Evolutionary conservation across 2,797 vertebrate species (phyloP).

Genomic region (Tangara arthus): DNA sequence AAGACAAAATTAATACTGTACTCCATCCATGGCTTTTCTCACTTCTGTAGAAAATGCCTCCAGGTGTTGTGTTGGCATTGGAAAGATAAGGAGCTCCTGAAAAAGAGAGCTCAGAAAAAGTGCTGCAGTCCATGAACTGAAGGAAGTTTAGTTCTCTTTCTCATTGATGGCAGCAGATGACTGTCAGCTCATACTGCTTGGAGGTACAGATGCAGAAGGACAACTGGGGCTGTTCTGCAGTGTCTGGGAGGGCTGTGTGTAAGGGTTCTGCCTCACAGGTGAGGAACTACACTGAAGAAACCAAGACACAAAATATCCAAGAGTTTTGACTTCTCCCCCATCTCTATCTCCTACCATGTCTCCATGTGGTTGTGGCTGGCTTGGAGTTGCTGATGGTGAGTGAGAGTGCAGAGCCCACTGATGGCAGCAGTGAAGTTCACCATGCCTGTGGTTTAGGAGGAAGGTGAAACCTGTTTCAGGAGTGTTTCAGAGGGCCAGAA

Average conservation of each 20-base stretch:
- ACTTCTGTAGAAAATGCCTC: not conserved
- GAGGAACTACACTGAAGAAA: not conserved
- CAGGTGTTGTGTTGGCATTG: not conserved
- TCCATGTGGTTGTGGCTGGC: not conserved
- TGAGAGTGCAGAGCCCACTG: not conserved
- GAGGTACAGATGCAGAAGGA: not conserved
- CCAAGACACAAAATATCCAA: not conserved
- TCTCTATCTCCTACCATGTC: not conserved
- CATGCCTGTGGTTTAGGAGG: not conserved
- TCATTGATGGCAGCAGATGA: fast-evolving
- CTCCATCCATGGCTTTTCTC: not conserved
- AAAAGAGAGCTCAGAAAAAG: not conserved
- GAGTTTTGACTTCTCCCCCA: not conserved
- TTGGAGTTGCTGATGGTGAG: not conserved
- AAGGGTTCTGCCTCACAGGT: not conserved
- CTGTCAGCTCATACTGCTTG: not conserved
- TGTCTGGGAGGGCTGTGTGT: not conserved
- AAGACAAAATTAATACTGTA: not conserved
- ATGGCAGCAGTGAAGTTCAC: not conserved
- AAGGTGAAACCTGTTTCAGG: not conserved
- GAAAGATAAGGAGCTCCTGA: not conserved
- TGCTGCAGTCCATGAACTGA: not conserved
- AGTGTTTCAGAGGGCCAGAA: not conserved
- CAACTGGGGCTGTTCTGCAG: not conserved
- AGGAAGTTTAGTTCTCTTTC: not conserved